A percentile compares a stretch with the other conserved stretches of the same genome.
Conservation (phyloP, 2,888 invertebrate species). For the Cheilosia vernalis region DNA sequence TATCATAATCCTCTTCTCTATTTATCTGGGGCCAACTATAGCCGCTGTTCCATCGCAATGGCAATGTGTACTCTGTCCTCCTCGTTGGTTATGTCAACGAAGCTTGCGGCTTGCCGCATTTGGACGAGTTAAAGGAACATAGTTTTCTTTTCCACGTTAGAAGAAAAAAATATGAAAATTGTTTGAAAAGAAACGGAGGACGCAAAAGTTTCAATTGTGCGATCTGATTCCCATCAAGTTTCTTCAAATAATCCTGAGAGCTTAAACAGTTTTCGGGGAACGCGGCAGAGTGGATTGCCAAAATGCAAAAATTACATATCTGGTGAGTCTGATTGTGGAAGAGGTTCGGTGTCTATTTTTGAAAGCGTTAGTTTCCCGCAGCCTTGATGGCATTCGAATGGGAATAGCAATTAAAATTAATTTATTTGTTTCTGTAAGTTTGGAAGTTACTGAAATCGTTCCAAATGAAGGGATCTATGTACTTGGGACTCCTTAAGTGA, state of each 20-base stretch:
- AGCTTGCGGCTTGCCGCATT: slow-evolving; percentile 17
- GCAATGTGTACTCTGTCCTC: slow-evolving; percentile 30
- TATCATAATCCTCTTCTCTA: slow-evolving; percentile 50
- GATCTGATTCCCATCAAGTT: slow-evolving; percentile 66
- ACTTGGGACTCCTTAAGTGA: too few relatives aligned
- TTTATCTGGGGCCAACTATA: slow-evolving; percentile 31
- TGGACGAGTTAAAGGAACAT: slow-evolving; percentile 48
- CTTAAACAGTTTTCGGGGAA: slow-evolving; percentile 35
- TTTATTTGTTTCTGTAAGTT: not conserved
- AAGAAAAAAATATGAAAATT: slow-evolving; percentile 1
- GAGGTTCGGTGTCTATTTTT: not conserved
- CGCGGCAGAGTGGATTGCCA: slow-evolving; percentile 7
- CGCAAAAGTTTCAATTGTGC: slow-evolving; percentile 67
- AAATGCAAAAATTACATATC: slow-evolving; percentile 61
- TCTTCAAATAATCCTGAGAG: slow-evolving; percentile 61
- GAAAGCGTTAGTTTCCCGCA: slow-evolving; percentile 27
- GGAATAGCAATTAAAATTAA: slow-evolving; percentile 38
- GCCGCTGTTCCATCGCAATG: slow-evolving; percentile 17
- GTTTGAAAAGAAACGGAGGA: slow-evolving; percentile 23
- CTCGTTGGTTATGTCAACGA: slow-evolving; percentile 53
- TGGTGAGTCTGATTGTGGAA: slow-evolving; percentile 3
- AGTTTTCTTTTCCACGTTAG: slow-evolving; percentile 23
- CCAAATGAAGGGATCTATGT: too few relatives aligned
- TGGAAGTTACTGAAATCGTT: not conserved
- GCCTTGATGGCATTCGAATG: slow-evolving; percentile 40